These are phyloP conservation scores for Rhineura floridana DNA, from an alignment of 2,113 vertebrate genomes.

Conservation along the genomic window DNA sequence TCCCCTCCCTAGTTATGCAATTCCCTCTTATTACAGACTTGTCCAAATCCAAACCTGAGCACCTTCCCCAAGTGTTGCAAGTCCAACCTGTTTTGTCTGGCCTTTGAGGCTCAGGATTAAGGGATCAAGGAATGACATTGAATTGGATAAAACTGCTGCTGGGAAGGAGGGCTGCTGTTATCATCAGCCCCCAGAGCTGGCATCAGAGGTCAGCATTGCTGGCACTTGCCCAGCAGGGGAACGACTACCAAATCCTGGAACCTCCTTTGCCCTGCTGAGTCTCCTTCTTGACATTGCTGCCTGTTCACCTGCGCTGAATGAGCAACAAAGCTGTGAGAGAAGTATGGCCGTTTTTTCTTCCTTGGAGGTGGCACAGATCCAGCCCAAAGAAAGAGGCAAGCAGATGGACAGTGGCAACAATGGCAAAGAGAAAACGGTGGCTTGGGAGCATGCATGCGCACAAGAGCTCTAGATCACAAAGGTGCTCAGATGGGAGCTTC, in stretches of 20 bases:
- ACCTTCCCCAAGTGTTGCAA: background rate
- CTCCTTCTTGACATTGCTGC: too few species aligned
- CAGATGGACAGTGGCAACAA: too few species aligned
- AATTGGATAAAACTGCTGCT: background rate
- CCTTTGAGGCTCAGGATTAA: background rate
- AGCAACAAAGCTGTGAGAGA: too few species aligned
- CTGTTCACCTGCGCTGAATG: too few species aligned
- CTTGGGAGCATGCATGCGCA: background rate
- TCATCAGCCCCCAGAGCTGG: background rate
- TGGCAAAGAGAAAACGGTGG: too few species aligned
- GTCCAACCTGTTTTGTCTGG: background rate
- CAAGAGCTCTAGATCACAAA: background rate
- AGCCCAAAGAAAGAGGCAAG: too few species aligned
- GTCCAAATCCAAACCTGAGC: background rate
- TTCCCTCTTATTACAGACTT: background rate
- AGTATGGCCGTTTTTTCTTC: too few species aligned
- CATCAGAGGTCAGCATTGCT: too few species aligned
- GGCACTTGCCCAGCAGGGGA: too few species aligned
- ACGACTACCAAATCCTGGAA: too few species aligned
- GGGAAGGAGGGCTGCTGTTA: background rate
- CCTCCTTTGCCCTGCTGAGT: too few species aligned
- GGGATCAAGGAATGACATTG: background rate
- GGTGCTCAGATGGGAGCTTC: background rate
- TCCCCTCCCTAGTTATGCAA: background rate
- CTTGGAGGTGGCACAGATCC: too few species aligned